Base-by-base conservation (phyloP, 2,888 invertebrate genomes). In the Unio delphinus region DNA sequence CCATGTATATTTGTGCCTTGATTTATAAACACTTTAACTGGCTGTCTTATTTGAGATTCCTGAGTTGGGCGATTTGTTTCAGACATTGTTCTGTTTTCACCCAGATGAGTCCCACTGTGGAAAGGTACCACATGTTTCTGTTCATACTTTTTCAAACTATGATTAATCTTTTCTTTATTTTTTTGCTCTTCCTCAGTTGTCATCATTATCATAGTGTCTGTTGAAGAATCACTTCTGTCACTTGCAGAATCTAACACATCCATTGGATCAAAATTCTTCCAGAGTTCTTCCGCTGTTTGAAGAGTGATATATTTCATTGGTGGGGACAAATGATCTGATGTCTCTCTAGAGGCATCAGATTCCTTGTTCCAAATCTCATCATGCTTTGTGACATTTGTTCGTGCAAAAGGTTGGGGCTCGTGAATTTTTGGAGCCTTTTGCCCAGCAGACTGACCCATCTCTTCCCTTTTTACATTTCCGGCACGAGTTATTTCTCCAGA, bases 131-230 rank as follows among this genome's bases (percentile, higher is more conserved):
- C 55, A 28, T 77, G 75, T 61, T 65, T 67, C 17, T 57, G 74
- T 56, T 80, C 78, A 70, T 76, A 83, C 59, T 79, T 69, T 61
- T 79, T 73, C 61, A 78, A 70, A 67, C 79, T 84, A 61, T 76
- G 78, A 55, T 78, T 73, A n/a, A 84, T 80, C 66, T 75, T 75
- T 64, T 80, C 78, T 63, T 79, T 72, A 57, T 82, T 82, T 57
- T 71, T 67, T 61, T 74, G 65, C 65, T 80, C 80, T 68, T 84
- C 83, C 30, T 79, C 84, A 3, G 81, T 81, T 23, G 81, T 82
- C 81, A 82, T 82, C 82, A 82, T 82, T 23, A 81, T 82, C 82
- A 82, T 84, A 4, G 80, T 80, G 69, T 81, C 82, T 3, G 79
- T 79, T 23, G 80, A 81, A 1, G 82, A 80, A 67, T 80, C 79